Base-by-base conservation (phyloP, 2,113 vertebrate species). In the Eidolon helvum region DNA sequence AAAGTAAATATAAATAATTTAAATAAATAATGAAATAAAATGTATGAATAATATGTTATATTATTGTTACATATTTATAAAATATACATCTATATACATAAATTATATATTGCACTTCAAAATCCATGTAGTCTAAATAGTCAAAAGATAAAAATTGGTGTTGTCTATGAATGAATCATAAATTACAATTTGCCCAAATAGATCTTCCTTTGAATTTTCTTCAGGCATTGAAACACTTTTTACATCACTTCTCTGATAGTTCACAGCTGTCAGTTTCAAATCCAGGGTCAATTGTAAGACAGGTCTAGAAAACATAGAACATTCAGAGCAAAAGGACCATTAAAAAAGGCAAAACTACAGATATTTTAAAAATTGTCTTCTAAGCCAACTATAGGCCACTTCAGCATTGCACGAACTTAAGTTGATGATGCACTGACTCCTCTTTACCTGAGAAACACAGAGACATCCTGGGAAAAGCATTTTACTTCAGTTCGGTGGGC, bases 181-280 rank as follows among this genome's bases (percentile, higher is more conserved):
- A 82, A 69, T n/a, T 68, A 14, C 26, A 59, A 72, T 3, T 28
- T 96, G 12, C 30, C 33, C 40, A 48, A 33, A 57, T 1, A 63
- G 22, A 80, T 10, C 16, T 72, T 88, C 48, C 45, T 91, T 79
- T 93, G 38, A 77, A 84, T 85, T 84, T 84, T 87, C 53, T 90
- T 80, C 50, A 48, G 12, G 33, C 19, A 35, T 6, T 0, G 19
- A 28, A 83, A 59, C 9, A 38, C 50, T 87, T 57, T 15, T 7
- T 8, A 53, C 30, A 80, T 69, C 26, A 87, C 92, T 96, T 85
- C 86, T 57, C 66, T 77, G 15, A 10, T 78, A 38, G 11, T 88
- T 96, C 75, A 90, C 53, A 78, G 80, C 21, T 92, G 84, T 96
- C 87, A 85, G n/a, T 75, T 96, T 96, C 80, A 95, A 94, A 95